Evolutionary conservation across 2,113 vertebrate genomes (phyloP), one percentile per base, ranked within the genome.

Genomic region (Mus musculus): DNA sequence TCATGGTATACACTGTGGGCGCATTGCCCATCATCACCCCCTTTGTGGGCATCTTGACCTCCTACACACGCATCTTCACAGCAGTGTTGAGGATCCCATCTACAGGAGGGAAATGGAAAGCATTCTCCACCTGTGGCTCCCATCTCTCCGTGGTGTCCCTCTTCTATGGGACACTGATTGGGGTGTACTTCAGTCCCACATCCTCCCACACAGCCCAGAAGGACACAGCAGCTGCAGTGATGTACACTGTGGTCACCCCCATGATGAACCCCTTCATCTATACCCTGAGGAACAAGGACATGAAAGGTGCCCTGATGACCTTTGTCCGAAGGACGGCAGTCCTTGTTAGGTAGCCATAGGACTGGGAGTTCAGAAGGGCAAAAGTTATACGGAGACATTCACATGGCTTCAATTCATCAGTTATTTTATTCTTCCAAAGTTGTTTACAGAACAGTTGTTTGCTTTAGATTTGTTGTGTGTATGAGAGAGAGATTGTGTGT

Each of bases 251-350:
- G 28, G 42, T 86, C 84, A 49, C 84, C 28, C 59, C 63, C 61
- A 67, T 86, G 84, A 42, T 69, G 28, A 49, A 86, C 63, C 63
- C 84, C 84, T 86, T 86, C 63, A 86, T 69, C 63, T 86, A 86
- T 16, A 69, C 63, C 28, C 42, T 86, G 84, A 69, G 84, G 28
- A 86, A 86, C 84, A 86, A 5, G 30, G 63, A 86, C 84, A 86
- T 67, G 30, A 33, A 69, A 49, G 42, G 82, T 7, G 61, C 82
- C 61, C 61, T 67, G 61, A 61, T n/a, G 30, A 33, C 30, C 42
- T 42, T 86, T 69, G 30, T 52, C 30, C 5, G 2, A 49, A 86
- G 28, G 63, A 49, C 49, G 3, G 30, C 19, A 24, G 84, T 86
- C 42, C 65, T 49, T 67, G 84, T 36, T 36, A 49, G 42, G 84